These are phyloP conservation scores for Tethya wilhelma DNA, from an alignment of 37 sponge, comb jelly and placozoan species.

Conservation along the genomic window DNA sequence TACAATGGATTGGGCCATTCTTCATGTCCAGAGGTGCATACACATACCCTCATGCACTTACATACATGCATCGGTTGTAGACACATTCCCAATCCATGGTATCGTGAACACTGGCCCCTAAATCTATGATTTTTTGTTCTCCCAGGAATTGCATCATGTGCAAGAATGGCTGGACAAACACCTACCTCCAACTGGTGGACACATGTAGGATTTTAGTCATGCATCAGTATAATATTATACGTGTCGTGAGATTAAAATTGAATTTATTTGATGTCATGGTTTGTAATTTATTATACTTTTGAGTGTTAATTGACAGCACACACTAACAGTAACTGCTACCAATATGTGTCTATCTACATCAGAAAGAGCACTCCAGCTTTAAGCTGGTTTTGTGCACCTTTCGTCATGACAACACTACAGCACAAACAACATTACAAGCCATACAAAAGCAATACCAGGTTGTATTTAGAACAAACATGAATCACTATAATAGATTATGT, in stretches of 20 bases:
- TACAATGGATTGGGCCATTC: conserved; percentile 68
- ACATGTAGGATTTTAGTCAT: conserved; percentile 20
- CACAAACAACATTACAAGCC: not conserved
- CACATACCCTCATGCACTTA: not conserved
- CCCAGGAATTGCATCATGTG: conserved; percentile 54
- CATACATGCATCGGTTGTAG: no score
- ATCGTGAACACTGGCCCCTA: no score
- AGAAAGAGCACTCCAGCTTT: conserved; percentile 30
- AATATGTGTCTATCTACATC: no score
- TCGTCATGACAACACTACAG: conserved; percentile 42
- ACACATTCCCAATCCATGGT: no score
- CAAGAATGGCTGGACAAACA: conserved; percentile 39
- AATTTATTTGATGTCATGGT: not conserved
- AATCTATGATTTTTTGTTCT: not conserved
- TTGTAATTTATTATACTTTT: no score
- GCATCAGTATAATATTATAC: not conserved
- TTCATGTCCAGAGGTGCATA: conserved; percentile 67
- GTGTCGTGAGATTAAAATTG: not conserved
- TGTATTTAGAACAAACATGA: no score
- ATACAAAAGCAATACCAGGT: no score
- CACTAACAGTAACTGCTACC: no score
- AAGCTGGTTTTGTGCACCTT: conserved; percentile 36
- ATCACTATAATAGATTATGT: no score
- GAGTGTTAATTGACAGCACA: no score
- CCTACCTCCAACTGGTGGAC: conserved; percentile 55